A percentile compares a stretch with the other conserved stretches of the same genome.
phyloP scores from a whole-genome alignment of 2,888 invertebrate species.

The Encarsia formosa region DNA sequence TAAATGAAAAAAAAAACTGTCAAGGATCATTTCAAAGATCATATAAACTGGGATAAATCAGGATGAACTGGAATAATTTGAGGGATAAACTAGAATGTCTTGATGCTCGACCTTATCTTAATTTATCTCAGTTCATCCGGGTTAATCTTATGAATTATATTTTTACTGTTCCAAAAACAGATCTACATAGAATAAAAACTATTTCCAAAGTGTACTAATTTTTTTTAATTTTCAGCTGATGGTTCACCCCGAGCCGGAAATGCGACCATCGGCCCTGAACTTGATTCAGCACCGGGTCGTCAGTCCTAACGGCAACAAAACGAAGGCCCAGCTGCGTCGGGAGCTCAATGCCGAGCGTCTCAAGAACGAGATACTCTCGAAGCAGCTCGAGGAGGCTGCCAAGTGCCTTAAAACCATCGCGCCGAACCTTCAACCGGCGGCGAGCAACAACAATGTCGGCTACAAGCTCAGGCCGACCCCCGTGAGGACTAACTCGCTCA shows the following conservation, averaged over 20 bases:
- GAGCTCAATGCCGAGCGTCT: constrained; percentile 77
- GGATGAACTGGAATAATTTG: no score
- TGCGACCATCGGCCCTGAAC: constrained; percentile 70
- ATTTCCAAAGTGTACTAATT: no score
- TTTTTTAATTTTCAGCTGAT: constrained; percentile 59
- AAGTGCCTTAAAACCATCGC: constrained; percentile 56
- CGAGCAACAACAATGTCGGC: constrained; percentile 32
- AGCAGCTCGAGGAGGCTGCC: constrained; percentile 68
- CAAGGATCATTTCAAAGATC: no score
- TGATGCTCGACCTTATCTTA: no score
- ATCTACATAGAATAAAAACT: no score
- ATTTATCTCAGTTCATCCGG: no score
- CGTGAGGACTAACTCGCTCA: constrained; percentile 46
- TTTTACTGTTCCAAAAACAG: no score
- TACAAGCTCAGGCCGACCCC: constrained; percentile 44
- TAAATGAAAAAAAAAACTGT: no score
- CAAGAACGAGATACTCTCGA: constrained; percentile 74
- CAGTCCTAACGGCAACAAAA: constrained; percentile 71
- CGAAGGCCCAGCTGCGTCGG: constrained; percentile 71
- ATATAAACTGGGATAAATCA: no score
- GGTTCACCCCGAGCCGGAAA: constrained; percentile 73
- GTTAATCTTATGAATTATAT: no score
- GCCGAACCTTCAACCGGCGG: constrained; percentile 48
- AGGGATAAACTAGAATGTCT: no score
- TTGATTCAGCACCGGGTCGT: constrained; percentile 70